Evolutionary conservation across 1,140 invertebrate genomes (phyloP), one percentile per base, ranked within the genome.

Genomic region (Drusus annulatus): DNA sequence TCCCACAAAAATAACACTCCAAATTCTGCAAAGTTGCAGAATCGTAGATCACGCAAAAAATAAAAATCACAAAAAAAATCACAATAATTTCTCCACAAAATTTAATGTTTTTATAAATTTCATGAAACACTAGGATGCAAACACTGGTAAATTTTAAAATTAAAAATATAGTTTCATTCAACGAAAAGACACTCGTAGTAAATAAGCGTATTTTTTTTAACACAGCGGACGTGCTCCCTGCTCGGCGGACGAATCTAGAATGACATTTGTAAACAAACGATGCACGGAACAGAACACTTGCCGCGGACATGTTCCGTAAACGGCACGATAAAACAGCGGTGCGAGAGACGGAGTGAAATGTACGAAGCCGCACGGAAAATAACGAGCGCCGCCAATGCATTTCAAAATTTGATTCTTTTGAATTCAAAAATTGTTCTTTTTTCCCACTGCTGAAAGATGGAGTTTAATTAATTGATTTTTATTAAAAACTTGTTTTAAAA

Each of bases 191-290:
- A 60, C 56, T 60, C 56, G 56, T 60, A 17, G 23, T 10, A 5
- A 45, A 13, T 60, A 21, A 17, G 19, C 19, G 19, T 17, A 17
- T 17, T 19, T 23, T 13, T n/a, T 19, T n/a, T 60, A 10, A 17
- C 0, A 25, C 2, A 23, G 4, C 4, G 19, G 62, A 28, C 62
- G 62, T 65, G 62, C 25, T 2, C 21, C 16, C 4, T 31, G 25
- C 23, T 8, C 62, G 62, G 21, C 21, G 28, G 3, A n/a, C 28
- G 62, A 65, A 28, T 4, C 28, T n/a, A 15, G 62, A 65, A 65
- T 65, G 62, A 65, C 62, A 65, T 25, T n/a, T 65, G 62, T 65
- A 65, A 65, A 65, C 62, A 65, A 65, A 65, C 62, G 62, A 65
- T 65, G 62, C 62, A 65, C 28, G 7, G 62, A 21, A n/a, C 31